Percentiles rank a stretch among this genome's conserved stretches.
phyloP scores from a whole-genome alignment of 1,140 invertebrate species.

The Meloidogyne exigua region DNA sequence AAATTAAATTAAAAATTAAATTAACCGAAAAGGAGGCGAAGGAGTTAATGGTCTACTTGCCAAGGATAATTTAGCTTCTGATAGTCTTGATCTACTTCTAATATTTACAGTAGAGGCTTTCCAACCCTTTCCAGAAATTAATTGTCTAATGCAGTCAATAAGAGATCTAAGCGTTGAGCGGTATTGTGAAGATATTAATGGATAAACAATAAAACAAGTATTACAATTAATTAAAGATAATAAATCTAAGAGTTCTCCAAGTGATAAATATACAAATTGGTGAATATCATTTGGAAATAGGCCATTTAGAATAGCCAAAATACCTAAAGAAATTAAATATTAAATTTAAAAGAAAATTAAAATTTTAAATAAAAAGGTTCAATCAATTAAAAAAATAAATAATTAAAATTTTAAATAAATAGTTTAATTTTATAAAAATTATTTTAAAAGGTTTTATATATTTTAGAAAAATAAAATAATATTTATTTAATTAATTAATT shows the following conservation, averaged over 20 bases:
- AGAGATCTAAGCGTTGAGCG: slow-evolving; percentile 29
- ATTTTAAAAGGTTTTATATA: no score
- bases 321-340: slow-evolving; percentile 34
- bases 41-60: slow-evolving; percentile 25
- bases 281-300: slow-evolving; percentile 54
- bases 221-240: slow-evolving; percentile 50
- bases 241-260: slow-evolving; percentile 50
- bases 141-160: slow-evolving; percentile 7
- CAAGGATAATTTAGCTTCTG: slow-evolving; percentile 22
- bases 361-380: background rate
- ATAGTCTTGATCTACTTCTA: slow-evolving; percentile 19
- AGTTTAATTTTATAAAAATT: no score
- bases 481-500: no score
- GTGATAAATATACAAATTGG: slow-evolving; percentile 51
- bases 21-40: slow-evolving; percentile 15
- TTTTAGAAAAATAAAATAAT: no score
- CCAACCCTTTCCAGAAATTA: slow-evolving; percentile 17
- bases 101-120: slow-evolving; percentile 13
- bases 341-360: background rate
- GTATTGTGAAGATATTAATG: slow-evolving; percentile 38
- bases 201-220: slow-evolving; percentile 51
- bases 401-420: background rate
- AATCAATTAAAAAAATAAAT: slow-evolving; percentile 7
- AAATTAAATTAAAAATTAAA: background rate
- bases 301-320: slow-evolving; percentile 49